Base-by-base conservation (phyloP, 2,113 vertebrate species). In the Falco punctatus region DNA sequence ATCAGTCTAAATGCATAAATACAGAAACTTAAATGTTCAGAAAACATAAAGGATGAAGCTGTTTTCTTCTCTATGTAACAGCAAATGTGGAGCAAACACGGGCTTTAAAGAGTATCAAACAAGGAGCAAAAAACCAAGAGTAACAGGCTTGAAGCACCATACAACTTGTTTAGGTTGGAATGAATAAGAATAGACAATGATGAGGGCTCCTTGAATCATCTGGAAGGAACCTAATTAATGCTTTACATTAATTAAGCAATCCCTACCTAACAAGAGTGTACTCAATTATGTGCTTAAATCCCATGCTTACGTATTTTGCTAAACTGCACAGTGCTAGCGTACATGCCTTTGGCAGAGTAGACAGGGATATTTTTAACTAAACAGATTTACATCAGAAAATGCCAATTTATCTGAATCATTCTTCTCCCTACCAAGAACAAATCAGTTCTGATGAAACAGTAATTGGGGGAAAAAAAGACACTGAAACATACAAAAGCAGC, bases 211-310 rank as follows among this genome's bases (percentile, higher is more conserved):
- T 49, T 84, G 77, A 95, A 57, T 94, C 72, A 81, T 72, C 61
- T 84, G 49, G 35, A 86, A 92, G 77, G 17, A 88, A 81, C 12
- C 3, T 88, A 93, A 92, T 84, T 94, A 93, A 69, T 75, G 13
- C 33, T 92, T 96, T 48, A 79, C 35, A 90, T 94, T 78, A 93
- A 95, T 88, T 90, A 96, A 71, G 35, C 27, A 92, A 64, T 81
- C 30, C 6, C 49, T 75, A 52, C 17, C 35, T 85, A 91, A 79
- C 65, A 91, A 81, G 52, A 94, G 22, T 54, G 44, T 81, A 51
- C 35, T 96, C 64, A 93, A 73, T 86, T 95, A 86, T 21, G 26
- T 51, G 20, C 54, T 81, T 81, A 88, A 87, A 77, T 64, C 35
- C 52, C 35, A 64, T 65, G 62, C 66, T 81, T 81, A 75, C 5